A percentile compares a stretch with the other conserved stretches of the same genome.
These are phyloP conservation scores for Diorhabda sublineata DNA, from an alignment of 1,140 invertebrate species.

Conservation along the genomic window DNA sequence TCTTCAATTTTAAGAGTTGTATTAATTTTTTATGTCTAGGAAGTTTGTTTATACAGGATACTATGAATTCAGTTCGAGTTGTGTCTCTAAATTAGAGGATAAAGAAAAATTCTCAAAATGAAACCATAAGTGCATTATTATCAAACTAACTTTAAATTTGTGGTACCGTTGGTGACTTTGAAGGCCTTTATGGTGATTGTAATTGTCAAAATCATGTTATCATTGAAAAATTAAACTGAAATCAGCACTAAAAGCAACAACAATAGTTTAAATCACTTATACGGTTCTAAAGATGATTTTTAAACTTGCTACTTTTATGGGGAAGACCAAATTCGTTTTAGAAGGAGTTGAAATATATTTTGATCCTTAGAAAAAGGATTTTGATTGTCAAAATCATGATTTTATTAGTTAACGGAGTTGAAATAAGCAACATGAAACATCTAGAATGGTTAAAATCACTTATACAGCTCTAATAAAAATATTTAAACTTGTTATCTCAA, in stretches of 20 bases:
- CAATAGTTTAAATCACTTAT: not conserved
- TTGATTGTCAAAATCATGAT: no score
- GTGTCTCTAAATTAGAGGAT: conserved; percentile 32
- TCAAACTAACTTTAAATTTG: not conserved
- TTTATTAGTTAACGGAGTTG: no score
- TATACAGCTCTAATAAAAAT: no score
- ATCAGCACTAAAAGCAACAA: not conserved
- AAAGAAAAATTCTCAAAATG: conserved; percentile 4
- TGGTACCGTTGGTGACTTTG: not conserved
- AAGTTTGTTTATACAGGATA: conserved; percentile 37
- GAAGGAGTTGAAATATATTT: no score
- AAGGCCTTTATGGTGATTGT: not conserved
- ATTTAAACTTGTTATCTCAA: no score
- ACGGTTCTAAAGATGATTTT: not conserved
- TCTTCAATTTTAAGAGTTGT: conserved; percentile 29
- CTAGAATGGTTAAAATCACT: no score
- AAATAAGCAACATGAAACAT: no score
- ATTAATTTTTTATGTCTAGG: conserved; percentile 28
- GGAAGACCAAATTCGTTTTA: no score
- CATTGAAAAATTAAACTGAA: not conserved
- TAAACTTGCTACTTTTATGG: no score
- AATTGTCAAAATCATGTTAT: not conserved
- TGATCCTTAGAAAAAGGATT: no score
- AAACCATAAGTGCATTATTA: not conserved
- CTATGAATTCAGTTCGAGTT: conserved; percentile 40